Conservation (phyloP, 53 echinoderm and acorn worm genomes). For the Antedon mediterranea region DNA sequence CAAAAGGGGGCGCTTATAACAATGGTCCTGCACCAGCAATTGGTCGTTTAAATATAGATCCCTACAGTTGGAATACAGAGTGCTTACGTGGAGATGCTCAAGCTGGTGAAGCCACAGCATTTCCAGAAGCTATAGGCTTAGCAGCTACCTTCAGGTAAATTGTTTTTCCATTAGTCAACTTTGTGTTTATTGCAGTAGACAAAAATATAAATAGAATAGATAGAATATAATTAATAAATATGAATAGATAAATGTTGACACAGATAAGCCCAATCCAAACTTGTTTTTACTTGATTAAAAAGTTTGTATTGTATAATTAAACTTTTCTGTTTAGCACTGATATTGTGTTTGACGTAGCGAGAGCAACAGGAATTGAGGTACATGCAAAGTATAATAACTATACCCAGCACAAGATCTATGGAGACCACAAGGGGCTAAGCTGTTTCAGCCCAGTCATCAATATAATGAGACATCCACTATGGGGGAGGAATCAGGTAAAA, state of each 20-base stretch:
- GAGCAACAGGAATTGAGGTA: slow-evolving; percentile 68
- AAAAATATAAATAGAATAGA: too few relatives aligned
- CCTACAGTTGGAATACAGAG: slow-evolving; percentile 80
- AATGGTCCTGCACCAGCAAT: slow-evolving; percentile 81
- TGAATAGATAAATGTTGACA: too few relatives aligned
- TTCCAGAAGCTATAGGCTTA: slow-evolving; percentile 68
- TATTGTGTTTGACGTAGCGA: slow-evolving; percentile 42
- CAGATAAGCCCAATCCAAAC: too few relatives aligned
- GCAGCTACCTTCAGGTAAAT: slow-evolving; percentile 75
- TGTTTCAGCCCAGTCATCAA: slow-evolving; percentile 97
- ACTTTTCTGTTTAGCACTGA: slow-evolving; percentile 32
- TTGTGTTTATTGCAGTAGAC: too few relatives aligned
- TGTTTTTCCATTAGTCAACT: too few relatives aligned
- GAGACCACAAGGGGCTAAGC: slow-evolving; percentile 50
- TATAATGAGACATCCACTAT: slow-evolving; percentile 83
- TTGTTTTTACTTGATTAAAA: too few relatives aligned
- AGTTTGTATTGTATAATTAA: too few relatives aligned
- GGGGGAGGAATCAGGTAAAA: slow-evolving; percentile 86
- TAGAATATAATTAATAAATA: too few relatives aligned
- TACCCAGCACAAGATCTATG: slow-evolving; percentile 23
- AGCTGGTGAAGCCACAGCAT: slow-evolving; percentile 73
- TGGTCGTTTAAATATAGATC: slow-evolving; percentile 42
- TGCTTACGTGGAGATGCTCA: slow-evolving; percentile 59
- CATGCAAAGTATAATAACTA: slow-evolving; percentile 75
- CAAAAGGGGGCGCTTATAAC: slow-evolving; percentile 42